These are phyloP conservation scores for Nebria brevicollis DNA, from an alignment of 2,888 invertebrate genomes.

Conservation along the genomic window DNA sequence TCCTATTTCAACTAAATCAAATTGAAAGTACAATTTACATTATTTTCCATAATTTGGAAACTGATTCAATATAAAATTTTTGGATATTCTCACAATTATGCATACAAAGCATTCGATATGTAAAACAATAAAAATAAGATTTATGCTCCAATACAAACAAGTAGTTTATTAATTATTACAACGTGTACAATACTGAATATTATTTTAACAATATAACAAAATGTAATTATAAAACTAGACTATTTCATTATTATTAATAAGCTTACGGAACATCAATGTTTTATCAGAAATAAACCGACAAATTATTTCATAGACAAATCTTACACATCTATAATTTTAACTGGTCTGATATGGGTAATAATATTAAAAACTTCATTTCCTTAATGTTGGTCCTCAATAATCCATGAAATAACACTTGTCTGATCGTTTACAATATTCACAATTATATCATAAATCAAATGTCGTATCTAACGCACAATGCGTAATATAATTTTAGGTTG, in stretches of 20 bases:
- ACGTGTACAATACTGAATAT: constrained; percentile 40
- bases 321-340: not conserved
- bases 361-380: constrained; percentile 3
- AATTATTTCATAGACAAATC: constrained; percentile 10
- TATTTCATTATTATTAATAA: not conserved
- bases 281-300: constrained; percentile 2
- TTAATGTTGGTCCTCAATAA: constrained; percentile 9
- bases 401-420: constrained; percentile 11
- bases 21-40: no score
- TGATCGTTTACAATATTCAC: not conserved
- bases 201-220: constrained; percentile 41
- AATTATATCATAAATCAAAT: not conserved
- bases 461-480: not conserved
- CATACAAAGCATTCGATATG: no score
- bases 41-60: no score
- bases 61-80: no score
- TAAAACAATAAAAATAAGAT: not conserved
- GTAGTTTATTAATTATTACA: constrained; percentile 31
- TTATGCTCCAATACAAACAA: constrained; percentile 36
- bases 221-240: constrained; percentile 39
- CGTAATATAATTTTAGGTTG: not conserved
- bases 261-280: constrained; percentile 15
- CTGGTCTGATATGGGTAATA: constrained; percentile 16
- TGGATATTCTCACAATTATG: no score
- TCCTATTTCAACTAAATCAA: no score